A percentile compares a stretch with the other conserved stretches of the same genome.
These are phyloP conservation scores for Malacosoma neustria DNA, from an alignment of 2,888 invertebrate genomes.

Conservation along the genomic window DNA sequence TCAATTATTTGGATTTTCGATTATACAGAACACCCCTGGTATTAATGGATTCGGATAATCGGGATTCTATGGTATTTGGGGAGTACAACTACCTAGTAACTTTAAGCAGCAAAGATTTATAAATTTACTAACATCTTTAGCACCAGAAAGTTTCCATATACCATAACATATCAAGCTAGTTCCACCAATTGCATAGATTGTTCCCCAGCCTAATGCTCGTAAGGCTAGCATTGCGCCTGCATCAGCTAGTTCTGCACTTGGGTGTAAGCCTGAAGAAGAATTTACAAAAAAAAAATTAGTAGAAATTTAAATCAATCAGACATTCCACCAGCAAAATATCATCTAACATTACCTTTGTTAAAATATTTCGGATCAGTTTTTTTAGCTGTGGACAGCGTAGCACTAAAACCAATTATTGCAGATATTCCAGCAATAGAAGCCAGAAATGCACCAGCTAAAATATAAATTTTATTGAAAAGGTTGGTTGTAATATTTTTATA, in stretches of 20 bases:
- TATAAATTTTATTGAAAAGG: too few species aligned
- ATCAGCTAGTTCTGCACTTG: conserved; percentile 78
- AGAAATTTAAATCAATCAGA: too few species aligned
- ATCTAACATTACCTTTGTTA: conserved; percentile 71
- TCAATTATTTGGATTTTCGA: too few species aligned
- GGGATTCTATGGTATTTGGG: too few species aligned
- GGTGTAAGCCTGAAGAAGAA: conserved; percentile 61
- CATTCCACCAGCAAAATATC: neutral
- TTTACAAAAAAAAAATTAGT: too few species aligned
- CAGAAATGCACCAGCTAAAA: conserved; percentile 81
- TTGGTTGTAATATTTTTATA: too few species aligned
- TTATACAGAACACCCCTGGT: too few species aligned
- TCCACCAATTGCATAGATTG: conserved; percentile 89
- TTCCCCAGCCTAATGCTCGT: conserved; percentile 91
- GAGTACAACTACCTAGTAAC: too few species aligned
- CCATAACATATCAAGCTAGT: conserved; percentile 87
- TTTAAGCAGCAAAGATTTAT: too few species aligned
- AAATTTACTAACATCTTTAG: conserved; percentile 79
- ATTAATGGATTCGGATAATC: too few species aligned
- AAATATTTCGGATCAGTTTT: conserved; percentile 87
- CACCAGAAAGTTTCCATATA: conserved; percentile 92
- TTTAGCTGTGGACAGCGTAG: conserved; percentile 84
- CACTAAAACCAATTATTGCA: conserved; percentile 86
- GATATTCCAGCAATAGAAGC: conserved; percentile 85
- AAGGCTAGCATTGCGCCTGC: conserved; percentile 86